Conservation (phyloP, 2,888 invertebrate genomes). For the Troides helena region DNA sequence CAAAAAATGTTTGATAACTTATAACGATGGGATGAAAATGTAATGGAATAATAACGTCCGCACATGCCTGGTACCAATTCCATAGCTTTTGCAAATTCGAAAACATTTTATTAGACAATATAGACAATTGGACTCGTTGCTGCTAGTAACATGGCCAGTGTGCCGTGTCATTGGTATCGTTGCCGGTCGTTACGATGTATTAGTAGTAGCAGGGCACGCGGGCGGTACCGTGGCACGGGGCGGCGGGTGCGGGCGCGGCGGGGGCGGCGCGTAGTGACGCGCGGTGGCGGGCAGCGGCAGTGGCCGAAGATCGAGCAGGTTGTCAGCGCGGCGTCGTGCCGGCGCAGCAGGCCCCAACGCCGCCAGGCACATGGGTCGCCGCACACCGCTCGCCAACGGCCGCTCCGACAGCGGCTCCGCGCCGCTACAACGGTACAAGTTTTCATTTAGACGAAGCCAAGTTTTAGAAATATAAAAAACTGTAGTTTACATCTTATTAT, state of each 20-base stretch:
- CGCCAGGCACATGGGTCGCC: constrained; percentile 83
- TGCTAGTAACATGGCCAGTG: too few relatives aligned
- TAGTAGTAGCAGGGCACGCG: constrained; percentile 2
- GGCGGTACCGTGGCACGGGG: constrained; percentile 22
- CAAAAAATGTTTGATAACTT: too few relatives aligned
- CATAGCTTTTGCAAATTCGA: too few relatives aligned
- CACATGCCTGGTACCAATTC: too few relatives aligned
- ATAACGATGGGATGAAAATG: too few relatives aligned
- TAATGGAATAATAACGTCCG: too few relatives aligned
- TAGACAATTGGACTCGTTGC: too few relatives aligned
- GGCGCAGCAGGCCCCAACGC: constrained; percentile 78
- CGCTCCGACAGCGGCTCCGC: constrained; percentile 70
- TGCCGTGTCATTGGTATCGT: too few relatives aligned
- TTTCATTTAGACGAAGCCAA: too few relatives aligned
- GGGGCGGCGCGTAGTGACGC: constrained; percentile 85
- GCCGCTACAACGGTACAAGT: constrained; percentile 35
- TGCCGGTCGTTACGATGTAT: neutral
- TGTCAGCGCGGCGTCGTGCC: constrained; percentile 80
- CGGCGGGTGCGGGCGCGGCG: constrained; percentile 59
- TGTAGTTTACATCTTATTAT: too few relatives aligned
- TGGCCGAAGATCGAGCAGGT: constrained; percentile 86
- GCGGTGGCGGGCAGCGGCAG: constrained; percentile 89
- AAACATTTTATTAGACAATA: too few relatives aligned
- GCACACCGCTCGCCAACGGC: constrained; percentile 82
- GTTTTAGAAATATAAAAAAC: too few relatives aligned